A percentile compares a stretch with the other conserved stretches of the same genome.
phyloP scores from a whole-genome alignment of 1,140 invertebrate genomes.

The Pogonognathellus flavescens region DNA sequence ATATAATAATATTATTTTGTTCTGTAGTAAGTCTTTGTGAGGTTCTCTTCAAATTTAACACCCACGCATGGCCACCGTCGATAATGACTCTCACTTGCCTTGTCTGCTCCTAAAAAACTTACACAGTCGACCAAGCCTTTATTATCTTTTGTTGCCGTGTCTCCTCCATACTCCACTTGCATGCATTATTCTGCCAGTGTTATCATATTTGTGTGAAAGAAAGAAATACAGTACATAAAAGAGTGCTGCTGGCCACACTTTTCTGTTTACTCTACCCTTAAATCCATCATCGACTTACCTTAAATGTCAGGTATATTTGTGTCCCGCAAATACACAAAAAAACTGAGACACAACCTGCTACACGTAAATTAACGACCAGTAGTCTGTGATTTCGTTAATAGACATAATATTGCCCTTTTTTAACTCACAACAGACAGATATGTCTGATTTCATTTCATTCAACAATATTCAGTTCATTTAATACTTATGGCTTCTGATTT shows the following conservation, averaged over 20 bases:
- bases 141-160: constrained; percentile 13
- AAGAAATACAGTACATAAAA: not conserved
- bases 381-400: too few species aligned
- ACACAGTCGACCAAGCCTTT: constrained; percentile 1
- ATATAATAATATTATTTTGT: constrained; percentile 26
- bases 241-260: constrained; percentile 41
- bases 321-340: too few species aligned
- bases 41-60: constrained; percentile 42
- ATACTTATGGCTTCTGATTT: too few species aligned
- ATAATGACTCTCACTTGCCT: constrained; percentile 46
- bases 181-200: not conserved
- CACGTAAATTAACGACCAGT: too few species aligned
- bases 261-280: not conserved
- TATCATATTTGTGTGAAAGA: not conserved
- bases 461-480: too few species aligned
- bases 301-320: too few species aligned
- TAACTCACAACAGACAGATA: too few species aligned
- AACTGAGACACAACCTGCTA: too few species aligned
- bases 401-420: too few species aligned
- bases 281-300: too few species aligned
- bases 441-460: too few species aligned
- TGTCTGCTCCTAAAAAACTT: constrained; percentile 31
- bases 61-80: constrained; percentile 47
- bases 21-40: constrained; percentile 3
- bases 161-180: not conserved